A percentile compares a stretch with the other conserved stretches of the same genome.
phyloP scores from a whole-genome alignment of 2,888 invertebrate species.

The Candidula unifasciata region DNA sequence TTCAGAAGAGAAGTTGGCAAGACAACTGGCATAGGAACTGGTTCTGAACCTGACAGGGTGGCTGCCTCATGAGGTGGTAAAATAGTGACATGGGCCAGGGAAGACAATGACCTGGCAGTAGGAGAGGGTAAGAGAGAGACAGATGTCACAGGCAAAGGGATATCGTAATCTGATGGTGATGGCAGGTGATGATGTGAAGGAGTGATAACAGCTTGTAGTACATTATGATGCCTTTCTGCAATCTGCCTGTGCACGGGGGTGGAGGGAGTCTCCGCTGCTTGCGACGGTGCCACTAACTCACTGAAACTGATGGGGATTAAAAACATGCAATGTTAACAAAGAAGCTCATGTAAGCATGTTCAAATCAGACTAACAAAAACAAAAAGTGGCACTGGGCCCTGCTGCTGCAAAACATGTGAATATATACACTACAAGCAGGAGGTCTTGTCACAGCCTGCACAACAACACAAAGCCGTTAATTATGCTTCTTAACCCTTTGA shows the following conservation, averaged over 20 bases:
- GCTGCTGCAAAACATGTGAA: slow-evolving; percentile 5
- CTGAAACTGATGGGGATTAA: slow-evolving; percentile 64
- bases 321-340: slow-evolving; percentile 32
- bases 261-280: slow-evolving; percentile 30
- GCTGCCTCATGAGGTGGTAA: slow-evolving; percentile 21
- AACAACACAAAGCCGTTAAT: not conserved
- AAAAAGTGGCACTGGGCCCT: slow-evolving; percentile 1
- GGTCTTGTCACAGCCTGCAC: not conserved
- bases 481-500: too few species aligned
- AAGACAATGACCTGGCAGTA: slow-evolving; percentile 3
- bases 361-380: not conserved
- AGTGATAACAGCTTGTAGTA: slow-evolving; percentile 46
- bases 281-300: slow-evolving; percentile 64
- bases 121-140: slow-evolving; percentile 42
- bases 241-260: slow-evolving; percentile 46
- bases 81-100: slow-evolving; percentile 35
- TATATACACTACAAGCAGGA: slow-evolving; percentile 4
- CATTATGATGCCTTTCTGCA: slow-evolving; percentile 45
- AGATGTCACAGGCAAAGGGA: not conserved
- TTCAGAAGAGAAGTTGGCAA: slow-evolving; percentile 24
- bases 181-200: slow-evolving; percentile 38
- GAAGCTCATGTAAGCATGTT: slow-evolving; percentile 28
- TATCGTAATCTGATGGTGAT: not conserved
- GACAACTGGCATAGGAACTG: slow-evolving; percentile 26
- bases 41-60: not conserved